Evolutionary conservation across 2,113 vertebrate genomes (phyloP), one percentile per base, ranked within the genome.

Genomic region (Diadophis punctatus): DNA sequence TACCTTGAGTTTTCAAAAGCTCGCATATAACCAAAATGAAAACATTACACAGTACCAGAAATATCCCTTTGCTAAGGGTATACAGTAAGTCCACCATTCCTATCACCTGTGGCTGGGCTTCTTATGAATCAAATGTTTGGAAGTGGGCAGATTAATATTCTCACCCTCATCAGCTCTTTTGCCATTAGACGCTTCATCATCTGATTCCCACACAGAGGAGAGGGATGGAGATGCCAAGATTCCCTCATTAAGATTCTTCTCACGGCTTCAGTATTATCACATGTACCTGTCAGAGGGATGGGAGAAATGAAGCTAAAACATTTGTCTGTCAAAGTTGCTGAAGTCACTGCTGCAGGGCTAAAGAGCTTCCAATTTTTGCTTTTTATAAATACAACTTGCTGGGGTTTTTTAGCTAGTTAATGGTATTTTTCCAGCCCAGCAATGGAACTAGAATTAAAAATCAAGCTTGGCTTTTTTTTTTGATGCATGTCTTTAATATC

Each of bases 181-280:
- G 89, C 98, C 98, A 97, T 98, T 98, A 93, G 98, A 99, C 94
- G 98, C 96, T 84, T 99, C 98, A 95, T 98, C 98, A 93, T 99
- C 98, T 5, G 98, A 98, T 97, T 98, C 98, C 97, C 98, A 96
- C 92, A 98, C 96, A 91, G 97, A 99, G 52, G 98, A 98, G 23
- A 98, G 97, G 55, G 98, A 0, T 98, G 93, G 98, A 93, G 94
- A 98, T 97, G 96, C 98, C 98, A 96, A 96, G 98, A 99, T 97
- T 99, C 99, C 97, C 98, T 98, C 97, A 99, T 99, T 98, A 99
- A 98, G 97, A 99, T 98, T 96, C 98, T 98, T 86, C 98, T 99
- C 99, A 99, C 98, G 87, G 91, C 96, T 97, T 94, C 97, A 91
- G 49, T 90, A 91, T 94, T 96, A 95, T 97, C 97, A 94, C 97